Base-by-base conservation (phyloP, 30 jellyfish, hydroid and myxozoan species). In the Turritopsis rubra region DNA sequence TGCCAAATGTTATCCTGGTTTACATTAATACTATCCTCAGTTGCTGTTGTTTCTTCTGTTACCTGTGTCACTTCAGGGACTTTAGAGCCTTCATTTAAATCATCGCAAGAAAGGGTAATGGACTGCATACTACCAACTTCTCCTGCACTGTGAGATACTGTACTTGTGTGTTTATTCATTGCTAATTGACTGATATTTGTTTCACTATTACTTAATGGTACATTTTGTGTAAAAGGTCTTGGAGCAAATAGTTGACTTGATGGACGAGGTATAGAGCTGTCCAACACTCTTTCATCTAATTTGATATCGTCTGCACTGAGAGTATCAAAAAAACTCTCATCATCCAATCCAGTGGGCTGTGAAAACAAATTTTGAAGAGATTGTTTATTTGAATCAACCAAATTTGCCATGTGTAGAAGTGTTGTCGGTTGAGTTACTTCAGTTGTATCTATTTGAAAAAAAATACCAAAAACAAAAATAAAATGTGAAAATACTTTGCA, bases 101-200 rank as follows among this genome's bases (percentile, higher is more conserved):
- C 24, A 9, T 80, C 87, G 54, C 53, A 30, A 0, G 87, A 80
- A 18, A 80, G 65, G 18, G 87, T 26, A 17, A 80, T 80, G 54
- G 87, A 80, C 21, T 80, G 87, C 52, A 80, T 27, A 27, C 87
- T 80, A 21, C 65, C 87, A 31, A 60, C 52, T 7, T 74, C 31
- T 41, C 60, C 60, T 7, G 8, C 77, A 68, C 30, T 68, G 9
- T 68, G 16, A 13, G n/a, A n/a, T n/a, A n/a, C n/a, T n/a, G 72
- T 26, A 23, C 13, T 24, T 74, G 21, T 8, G 0, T 74, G 82
- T n/a, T 30, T 13, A 18, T 31, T 26, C 65, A 52, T 22, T 18
- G 60, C 31, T 74, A 29, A n/a, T 23, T 74, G 65, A 74, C 26
- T 29, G 1, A 74, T 27, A 74, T 74, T 29, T 16, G 18, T 74